These are phyloP conservation scores for Takifugu ocellatus DNA, from an alignment of 2,797 vertebrate species.

Conservation along the genomic window DNA sequence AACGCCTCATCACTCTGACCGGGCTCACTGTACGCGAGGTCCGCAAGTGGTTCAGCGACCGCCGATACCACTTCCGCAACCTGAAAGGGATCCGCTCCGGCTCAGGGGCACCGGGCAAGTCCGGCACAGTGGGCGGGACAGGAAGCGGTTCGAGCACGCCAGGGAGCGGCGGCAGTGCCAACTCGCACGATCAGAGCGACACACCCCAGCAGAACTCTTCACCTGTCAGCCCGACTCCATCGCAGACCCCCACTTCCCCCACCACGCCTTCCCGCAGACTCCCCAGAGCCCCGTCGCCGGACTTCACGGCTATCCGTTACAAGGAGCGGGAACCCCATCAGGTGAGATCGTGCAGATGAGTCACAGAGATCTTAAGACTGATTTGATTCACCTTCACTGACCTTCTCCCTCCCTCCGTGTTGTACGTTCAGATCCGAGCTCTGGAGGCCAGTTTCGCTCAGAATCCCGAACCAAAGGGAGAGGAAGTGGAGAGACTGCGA, in stretches of 20 bases:
- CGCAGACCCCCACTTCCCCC: slow-evolving; percentile 73
- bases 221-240: slow-evolving; percentile 68
- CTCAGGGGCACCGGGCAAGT: slow-evolving; percentile 49
- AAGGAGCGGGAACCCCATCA: slow-evolving; percentile 94
- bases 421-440: slow-evolving; percentile 76
- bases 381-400: neutral
- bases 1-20: slow-evolving; percentile 87
- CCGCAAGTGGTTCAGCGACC: slow-evolving; percentile 97
- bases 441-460: slow-evolving; percentile 91
- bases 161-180: slow-evolving; percentile 18
- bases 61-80: slow-evolving; percentile 93
- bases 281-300: slow-evolving; percentile 84
- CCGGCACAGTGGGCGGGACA: neutral
- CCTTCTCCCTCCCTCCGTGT: neutral
- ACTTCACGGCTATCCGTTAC: slow-evolving; percentile 92
- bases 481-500: slow-evolving; percentile 91
- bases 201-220: slow-evolving; percentile 62
- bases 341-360: slow-evolving; percentile 61
- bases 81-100: slow-evolving; percentile 70
- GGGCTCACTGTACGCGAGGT: slow-evolving; percentile 91
- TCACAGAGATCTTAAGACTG: neutral
- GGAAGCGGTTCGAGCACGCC: too few species aligned
- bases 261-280: slow-evolving; percentile 77
- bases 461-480: slow-evolving; percentile 81
- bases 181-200: slow-evolving; percentile 72